A percentile compares a stretch with the other conserved stretches of the same genome.
Evolutionary conservation across 2,113 vertebrate genomes (phyloP).

Genomic region (Epinephelus moara): DNA sequence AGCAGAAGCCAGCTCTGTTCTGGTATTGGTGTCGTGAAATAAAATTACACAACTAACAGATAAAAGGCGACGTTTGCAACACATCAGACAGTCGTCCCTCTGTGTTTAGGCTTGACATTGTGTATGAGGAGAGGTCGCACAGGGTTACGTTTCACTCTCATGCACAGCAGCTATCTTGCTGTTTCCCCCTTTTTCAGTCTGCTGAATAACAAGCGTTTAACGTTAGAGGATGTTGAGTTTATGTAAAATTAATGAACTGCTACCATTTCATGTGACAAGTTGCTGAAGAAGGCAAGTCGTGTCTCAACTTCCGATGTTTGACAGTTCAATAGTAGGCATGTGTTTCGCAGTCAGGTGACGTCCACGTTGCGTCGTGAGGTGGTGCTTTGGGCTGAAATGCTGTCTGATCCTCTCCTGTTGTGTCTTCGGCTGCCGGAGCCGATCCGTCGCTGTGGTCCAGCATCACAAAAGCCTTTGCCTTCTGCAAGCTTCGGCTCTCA

Average conservation of each 20-base stretch:
- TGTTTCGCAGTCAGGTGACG: conserved; percentile 44
- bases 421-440: background rate
- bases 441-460: background rate
- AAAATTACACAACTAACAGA: conserved; percentile 2
- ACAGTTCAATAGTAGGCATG: background rate
- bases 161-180: background rate
- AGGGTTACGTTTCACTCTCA: background rate
- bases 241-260: conserved; percentile 6
- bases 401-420: background rate
- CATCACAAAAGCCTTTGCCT: background rate
- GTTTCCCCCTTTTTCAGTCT: background rate
- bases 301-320: conserved; percentile 29
- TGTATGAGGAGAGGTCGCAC: conserved; percentile 6
- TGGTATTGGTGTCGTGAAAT: background rate
- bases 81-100: conserved; percentile 11
- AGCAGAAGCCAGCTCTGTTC: background rate
- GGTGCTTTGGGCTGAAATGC: background rate
- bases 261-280: background rate
- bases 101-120: conserved; percentile 22
- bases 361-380: conserved; percentile 26
- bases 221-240: background rate
- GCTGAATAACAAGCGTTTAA: background rate
- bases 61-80: conserved; percentile 3
- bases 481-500: background rate
- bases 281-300: conserved; percentile 11